Percentiles rank a stretch among this genome's conserved stretches.
These are phyloP conservation scores for Clupea harengus DNA, from an alignment of 2,113 vertebrate genomes.

Conservation along the genomic window DNA sequence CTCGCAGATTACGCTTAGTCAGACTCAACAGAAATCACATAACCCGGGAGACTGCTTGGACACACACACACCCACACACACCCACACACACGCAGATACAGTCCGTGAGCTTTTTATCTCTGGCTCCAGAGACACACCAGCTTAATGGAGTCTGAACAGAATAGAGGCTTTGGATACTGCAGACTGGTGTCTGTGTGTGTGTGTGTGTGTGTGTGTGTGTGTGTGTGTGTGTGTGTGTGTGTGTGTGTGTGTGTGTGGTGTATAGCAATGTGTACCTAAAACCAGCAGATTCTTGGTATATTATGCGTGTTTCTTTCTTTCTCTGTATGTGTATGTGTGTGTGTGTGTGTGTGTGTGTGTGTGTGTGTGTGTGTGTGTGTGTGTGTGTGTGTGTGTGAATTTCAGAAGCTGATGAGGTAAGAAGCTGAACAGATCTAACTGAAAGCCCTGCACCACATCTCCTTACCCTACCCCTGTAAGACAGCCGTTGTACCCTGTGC, in stretches of 20 bases:
- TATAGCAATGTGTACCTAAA: too few species aligned
- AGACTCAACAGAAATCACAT: background rate
- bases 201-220: background rate
- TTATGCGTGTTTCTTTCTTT: background rate
- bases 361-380: background rate
- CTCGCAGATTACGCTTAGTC: background rate
- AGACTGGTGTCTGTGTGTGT: background rate
- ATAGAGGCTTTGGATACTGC: background rate
- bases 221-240: background rate
- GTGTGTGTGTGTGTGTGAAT: background rate
- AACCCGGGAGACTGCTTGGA: background rate
- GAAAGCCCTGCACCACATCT: background rate
- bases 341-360: background rate
- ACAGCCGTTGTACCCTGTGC: too few species aligned
- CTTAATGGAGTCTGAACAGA: background rate
- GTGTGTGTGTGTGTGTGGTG: background rate
- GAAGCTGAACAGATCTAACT: background rate
- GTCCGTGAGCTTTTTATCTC: conserved; percentile 5
- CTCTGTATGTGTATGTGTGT: background rate
- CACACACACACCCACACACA: conserved; percentile 3
- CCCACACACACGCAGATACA: background rate
- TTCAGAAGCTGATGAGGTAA: background rate
- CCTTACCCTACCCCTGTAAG: background rate
- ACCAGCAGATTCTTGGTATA: too few species aligned
- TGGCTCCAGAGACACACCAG: background rate